phyloP scores from a whole-genome alignment of 2,888 invertebrate species.

The Epistrophe grossulariae region DNA sequence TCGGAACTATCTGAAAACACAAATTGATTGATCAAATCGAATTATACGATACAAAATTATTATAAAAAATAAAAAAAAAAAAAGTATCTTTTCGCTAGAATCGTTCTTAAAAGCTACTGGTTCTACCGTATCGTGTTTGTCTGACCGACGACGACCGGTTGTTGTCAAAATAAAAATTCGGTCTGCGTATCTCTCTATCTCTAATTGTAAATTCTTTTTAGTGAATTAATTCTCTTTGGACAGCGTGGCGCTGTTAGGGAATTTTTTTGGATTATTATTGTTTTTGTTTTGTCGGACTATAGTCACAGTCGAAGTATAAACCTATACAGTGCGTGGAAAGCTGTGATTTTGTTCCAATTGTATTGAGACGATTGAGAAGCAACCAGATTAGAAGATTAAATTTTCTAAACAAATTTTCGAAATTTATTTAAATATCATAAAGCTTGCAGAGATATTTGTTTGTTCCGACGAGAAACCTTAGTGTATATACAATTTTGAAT shows the following conservation, averaged over 20 bases:
- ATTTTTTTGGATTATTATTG: slow-evolving; percentile 18
- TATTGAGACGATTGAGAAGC: slow-evolving; percentile 20
- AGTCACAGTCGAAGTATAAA: background rate
- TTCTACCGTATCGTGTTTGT: background rate
- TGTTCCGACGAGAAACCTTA: slow-evolving; percentile 15
- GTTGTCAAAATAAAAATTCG: slow-evolving; percentile 6
- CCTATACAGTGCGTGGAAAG: slow-evolving; percentile 45
- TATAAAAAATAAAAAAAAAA: background rate
- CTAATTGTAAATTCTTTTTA: slow-evolving; percentile 46
- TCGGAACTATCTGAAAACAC: slow-evolving; percentile 30
- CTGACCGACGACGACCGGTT: background rate
- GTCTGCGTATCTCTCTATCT: slow-evolving; percentile 3
- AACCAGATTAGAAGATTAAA: background rate
- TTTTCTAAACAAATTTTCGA: background rate
- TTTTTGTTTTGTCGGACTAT: background rate
- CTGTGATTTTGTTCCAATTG: slow-evolving; percentile 25
- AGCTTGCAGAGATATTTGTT: slow-evolving; percentile 24
- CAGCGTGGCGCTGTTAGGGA: background rate
- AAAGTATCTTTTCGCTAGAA: background rate
- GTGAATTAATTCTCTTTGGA: slow-evolving; percentile 30
- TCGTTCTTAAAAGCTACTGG: background rate
- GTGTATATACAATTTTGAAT: slow-evolving; percentile 22
- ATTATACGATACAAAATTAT: background rate
- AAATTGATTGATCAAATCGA: slow-evolving; percentile 43
- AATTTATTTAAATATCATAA: slow-evolving; percentile 16